Conservation (phyloP, 1,140 invertebrate genomes). For the Melanaphis sacchari region DNA sequence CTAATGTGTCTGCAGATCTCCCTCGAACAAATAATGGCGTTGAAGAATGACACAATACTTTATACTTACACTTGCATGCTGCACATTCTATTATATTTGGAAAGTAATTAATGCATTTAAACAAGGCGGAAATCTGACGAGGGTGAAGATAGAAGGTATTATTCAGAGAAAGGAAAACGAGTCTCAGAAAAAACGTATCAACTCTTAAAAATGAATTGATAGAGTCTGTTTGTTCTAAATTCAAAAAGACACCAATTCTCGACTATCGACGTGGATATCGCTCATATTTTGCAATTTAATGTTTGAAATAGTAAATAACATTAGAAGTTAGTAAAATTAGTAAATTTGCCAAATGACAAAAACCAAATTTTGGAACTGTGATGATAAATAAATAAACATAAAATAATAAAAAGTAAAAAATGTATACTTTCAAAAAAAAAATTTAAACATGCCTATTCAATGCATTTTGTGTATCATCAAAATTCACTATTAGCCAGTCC, state of each 20-base stretch:
- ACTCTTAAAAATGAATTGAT: not conserved
- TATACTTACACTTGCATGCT: conserved; percentile 35
- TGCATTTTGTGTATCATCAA: too few species aligned
- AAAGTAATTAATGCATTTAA: conserved; percentile 50
- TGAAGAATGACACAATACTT: conserved; percentile 52
- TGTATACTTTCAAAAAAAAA: too few species aligned
- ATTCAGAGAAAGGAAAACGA: not conserved
- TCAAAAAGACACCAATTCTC: not conserved
- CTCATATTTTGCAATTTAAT: not conserved
- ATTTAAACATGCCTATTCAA: too few species aligned
- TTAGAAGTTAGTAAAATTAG: not conserved
- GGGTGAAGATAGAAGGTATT: conserved; percentile 12
- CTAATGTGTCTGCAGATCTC: not conserved
- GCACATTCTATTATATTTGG: conserved; percentile 54
- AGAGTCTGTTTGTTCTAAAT: not conserved
- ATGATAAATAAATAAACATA: not conserved
- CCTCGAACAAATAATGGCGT: conserved; percentile 56
- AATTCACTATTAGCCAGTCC: too few species aligned
- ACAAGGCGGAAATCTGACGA: conserved; percentile 45
- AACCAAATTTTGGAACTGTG: not conserved
- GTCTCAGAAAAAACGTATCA: too few species aligned
- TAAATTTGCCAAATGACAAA: not conserved
- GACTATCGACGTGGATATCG: not conserved
- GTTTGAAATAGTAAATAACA: not conserved
- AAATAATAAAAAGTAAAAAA: too few species aligned